Conservation (phyloP, 2,888 invertebrate genomes). For the Sarcophaga caerulescens region DNA sequence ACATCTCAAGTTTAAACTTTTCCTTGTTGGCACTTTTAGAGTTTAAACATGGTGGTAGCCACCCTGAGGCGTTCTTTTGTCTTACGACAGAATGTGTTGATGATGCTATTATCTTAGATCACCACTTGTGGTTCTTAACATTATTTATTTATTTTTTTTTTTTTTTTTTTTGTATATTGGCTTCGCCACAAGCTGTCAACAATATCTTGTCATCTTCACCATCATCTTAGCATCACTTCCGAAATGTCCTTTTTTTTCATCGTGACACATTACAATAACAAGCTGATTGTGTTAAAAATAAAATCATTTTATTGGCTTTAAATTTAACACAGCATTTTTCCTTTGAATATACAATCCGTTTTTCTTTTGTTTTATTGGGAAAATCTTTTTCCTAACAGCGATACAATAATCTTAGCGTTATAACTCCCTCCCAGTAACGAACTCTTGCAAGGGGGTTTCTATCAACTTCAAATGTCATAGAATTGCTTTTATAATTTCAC, state of each 20-base stretch:
- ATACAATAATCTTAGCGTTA: constrained; percentile 76
- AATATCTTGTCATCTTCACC: constrained; percentile 54
- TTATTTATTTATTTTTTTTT: constrained; percentile 37
- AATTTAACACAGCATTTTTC: constrained; percentile 70
- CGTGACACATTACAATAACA: constrained; percentile 32
- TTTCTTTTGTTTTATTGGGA: constrained; percentile 22
- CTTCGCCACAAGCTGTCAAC: constrained; percentile 70
- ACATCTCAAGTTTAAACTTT: constrained; percentile 66
- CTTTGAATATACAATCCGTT: constrained; percentile 49
- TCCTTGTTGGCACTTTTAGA: constrained; percentile 31
- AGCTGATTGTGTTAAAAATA: constrained; percentile 60
- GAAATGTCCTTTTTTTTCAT: constrained; percentile 47
- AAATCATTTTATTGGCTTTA: constrained; percentile 80
- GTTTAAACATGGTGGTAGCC: constrained; percentile 37
- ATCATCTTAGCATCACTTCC: constrained; percentile 50
- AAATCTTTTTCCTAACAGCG: constrained; percentile 68
- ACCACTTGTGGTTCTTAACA: constrained; percentile 73
- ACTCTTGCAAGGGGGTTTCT: constrained; percentile 2
- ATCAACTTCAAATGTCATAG: background rate
- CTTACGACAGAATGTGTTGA: constrained; percentile 74
- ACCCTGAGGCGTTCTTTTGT: constrained; percentile 47
- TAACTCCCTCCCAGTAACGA: constrained; percentile 61
- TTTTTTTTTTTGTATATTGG: constrained; percentile 54
- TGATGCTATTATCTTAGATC: constrained; percentile 79
- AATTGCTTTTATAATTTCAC: background rate